phyloP scores from a whole-genome alignment of 53 echinoderm and acorn worm species.

The Hippasteria phrygiana region DNA sequence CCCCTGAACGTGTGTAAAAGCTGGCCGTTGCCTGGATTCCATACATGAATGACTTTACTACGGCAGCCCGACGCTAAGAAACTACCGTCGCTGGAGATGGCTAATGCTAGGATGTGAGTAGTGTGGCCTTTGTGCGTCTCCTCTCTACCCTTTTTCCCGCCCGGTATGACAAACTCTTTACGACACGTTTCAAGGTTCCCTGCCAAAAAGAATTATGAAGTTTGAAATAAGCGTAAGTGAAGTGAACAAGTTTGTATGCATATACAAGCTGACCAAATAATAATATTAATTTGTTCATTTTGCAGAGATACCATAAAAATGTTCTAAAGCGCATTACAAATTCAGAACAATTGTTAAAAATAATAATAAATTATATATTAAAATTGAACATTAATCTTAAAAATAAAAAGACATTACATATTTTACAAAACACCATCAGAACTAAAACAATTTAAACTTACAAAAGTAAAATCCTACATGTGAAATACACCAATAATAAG shows the following conservation, averaged over 20 bases:
- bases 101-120: conserved; percentile 85
- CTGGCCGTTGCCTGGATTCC: conserved; percentile 83
- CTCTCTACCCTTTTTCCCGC: conserved; percentile 95
- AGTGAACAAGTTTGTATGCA: background rate
- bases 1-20: conserved; percentile 94
- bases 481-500: no score
- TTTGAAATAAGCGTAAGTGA: background rate
- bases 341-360: no score
- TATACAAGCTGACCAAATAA: no score
- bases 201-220: conserved; percentile 30
- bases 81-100: conserved; percentile 88
- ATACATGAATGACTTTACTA: conserved; percentile 93
- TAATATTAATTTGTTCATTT: no score
- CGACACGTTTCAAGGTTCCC: conserved; percentile 84
- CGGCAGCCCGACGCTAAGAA: conserved; percentile 91
- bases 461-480: no score
- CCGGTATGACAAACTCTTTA: conserved; percentile 85
- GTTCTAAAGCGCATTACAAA: no score
- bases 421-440: no score
- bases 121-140: conserved; percentile 95
- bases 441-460: no score
- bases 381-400: no score
- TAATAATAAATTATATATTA: no score
- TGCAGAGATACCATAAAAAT: no score
- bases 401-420: no score